These are phyloP conservation scores for Conus betulinus DNA, from an alignment of 1,140 invertebrate genomes.

Conservation along the genomic window DNA sequence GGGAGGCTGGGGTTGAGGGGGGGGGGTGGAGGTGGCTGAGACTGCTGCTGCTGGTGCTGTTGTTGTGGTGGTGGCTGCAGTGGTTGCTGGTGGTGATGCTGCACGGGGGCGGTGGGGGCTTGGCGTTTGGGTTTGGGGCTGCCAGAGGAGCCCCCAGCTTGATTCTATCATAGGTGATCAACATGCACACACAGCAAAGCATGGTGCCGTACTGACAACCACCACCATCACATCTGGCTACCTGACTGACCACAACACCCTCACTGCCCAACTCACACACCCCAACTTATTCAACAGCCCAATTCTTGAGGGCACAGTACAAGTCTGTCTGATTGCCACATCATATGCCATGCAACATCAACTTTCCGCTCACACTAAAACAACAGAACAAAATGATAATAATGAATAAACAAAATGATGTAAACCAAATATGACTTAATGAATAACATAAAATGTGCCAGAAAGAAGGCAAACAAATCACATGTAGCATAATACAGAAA, in stretches of 20 bases:
- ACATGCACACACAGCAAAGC: constrained; percentile 19
- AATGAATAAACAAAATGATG: background rate
- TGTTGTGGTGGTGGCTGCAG: constrained; percentile 20
- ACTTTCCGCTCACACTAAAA: background rate
- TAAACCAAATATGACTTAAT: background rate
- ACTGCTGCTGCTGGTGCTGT: constrained; percentile 12
- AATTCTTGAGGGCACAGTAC: background rate
- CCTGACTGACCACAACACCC: background rate
- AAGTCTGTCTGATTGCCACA: background rate
- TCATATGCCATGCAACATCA: background rate
- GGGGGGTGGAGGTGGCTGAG: background rate
- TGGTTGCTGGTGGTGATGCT: constrained; percentile 19
- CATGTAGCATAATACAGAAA: too few species aligned
- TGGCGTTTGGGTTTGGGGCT: constrained; percentile 14
- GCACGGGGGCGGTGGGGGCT: background rate
- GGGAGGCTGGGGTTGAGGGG: background rate
- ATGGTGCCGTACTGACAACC: too few species aligned
- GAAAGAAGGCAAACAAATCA: too few species aligned
- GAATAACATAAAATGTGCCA: too few species aligned
- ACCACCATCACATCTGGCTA: background rate
- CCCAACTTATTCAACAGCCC: background rate
- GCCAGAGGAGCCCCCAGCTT: background rate
- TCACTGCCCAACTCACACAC: background rate
- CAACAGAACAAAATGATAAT: background rate
- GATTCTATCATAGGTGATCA: constrained; percentile 11